phyloP scores from a whole-genome alignment of 2,113 vertebrate genomes.

The Indicator maculatus region DNA sequence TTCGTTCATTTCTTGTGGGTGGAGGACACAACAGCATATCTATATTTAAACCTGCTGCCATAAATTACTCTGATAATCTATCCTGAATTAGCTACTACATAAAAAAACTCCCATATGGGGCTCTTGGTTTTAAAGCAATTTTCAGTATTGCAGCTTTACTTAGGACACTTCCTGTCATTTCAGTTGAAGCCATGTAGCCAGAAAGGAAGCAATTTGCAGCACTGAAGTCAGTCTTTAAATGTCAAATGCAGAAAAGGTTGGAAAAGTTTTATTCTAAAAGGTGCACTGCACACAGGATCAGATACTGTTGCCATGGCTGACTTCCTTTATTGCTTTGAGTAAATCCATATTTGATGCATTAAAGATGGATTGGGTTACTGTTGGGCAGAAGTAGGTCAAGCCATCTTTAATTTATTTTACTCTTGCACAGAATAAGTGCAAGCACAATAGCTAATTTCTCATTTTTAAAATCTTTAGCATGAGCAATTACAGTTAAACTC shows the following conservation, averaged over 20 bases:
- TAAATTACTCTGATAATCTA: neutral
- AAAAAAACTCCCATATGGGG: neutral
- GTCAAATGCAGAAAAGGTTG: slow-evolving; percentile 1
- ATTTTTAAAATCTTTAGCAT: neutral
- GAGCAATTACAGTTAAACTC: neutral
- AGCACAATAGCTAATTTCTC: neutral
- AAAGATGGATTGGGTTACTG: slow-evolving; percentile 19
- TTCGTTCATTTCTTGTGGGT: neutral
- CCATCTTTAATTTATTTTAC: neutral
- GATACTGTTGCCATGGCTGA: slow-evolving; percentile 36
- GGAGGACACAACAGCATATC: neutral
- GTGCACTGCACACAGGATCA: neutral
- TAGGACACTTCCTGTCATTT: neutral
- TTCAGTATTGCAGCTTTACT: neutral
- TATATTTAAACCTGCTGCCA: neutral
- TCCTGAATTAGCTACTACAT: neutral
- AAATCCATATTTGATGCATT: slow-evolving; percentile 55
- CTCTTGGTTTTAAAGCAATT: neutral
- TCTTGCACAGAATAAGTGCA: neutral
- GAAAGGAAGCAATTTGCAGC: slow-evolving; percentile 10
- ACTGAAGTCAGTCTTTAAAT: neutral
- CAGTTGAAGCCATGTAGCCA: neutral
- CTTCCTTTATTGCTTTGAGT: slow-evolving; percentile 54
- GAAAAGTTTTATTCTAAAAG: slow-evolving; percentile 11
- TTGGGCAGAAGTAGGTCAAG: slow-evolving; percentile 2